phyloP scores from a whole-genome alignment of 2,797 vertebrate genomes.

The Chlorospingus semifuscus region DNA sequence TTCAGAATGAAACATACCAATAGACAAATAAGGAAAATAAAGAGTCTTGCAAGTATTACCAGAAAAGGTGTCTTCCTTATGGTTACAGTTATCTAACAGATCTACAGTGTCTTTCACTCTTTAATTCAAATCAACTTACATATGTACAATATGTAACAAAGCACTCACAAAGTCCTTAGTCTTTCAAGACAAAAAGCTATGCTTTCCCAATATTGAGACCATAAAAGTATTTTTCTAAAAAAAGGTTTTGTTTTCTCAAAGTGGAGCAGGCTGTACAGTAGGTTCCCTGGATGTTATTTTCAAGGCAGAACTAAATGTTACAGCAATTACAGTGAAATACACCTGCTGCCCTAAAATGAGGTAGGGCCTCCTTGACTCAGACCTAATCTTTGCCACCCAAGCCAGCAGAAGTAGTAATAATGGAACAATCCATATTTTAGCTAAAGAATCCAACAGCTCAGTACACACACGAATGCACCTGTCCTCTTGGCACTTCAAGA shows the following conservation, averaged over 20 bases:
- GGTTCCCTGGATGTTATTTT: slow-evolving; percentile 28
- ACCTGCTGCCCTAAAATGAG: slow-evolving; percentile 45
- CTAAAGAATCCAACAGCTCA: slow-evolving; percentile 17
- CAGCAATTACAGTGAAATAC: slow-evolving; percentile 33
- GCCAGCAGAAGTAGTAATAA: slow-evolving; percentile 6
- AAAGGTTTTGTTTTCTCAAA: neutral
- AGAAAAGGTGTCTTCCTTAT: slow-evolving; percentile 45
- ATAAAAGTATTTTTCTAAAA: neutral
- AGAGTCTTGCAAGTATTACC: slow-evolving; percentile 45
- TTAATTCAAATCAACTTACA: slow-evolving; percentile 22
- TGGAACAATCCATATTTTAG: neutral
- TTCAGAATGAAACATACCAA: slow-evolving; percentile 67
- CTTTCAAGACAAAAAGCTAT: slow-evolving; percentile 58
- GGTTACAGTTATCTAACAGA: slow-evolving; percentile 8
- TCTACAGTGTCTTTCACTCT: slow-evolving; percentile 23
- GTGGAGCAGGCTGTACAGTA: slow-evolving; percentile 38
- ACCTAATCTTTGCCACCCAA: slow-evolving; percentile 29
- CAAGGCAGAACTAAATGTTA: slow-evolving; percentile 64
- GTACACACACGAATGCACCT: neutral
- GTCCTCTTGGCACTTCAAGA: slow-evolving; percentile 61
- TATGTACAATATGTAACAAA: slow-evolving; percentile 66
- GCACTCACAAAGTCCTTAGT: slow-evolving; percentile 57
- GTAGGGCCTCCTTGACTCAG: slow-evolving; percentile 54
- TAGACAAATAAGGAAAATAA: slow-evolving; percentile 59
- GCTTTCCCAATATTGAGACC: slow-evolving; percentile 37